phyloP scores from a whole-genome alignment of 92 coral and sea anemone genomes.

The Desmophyllum pertusum region DNA sequence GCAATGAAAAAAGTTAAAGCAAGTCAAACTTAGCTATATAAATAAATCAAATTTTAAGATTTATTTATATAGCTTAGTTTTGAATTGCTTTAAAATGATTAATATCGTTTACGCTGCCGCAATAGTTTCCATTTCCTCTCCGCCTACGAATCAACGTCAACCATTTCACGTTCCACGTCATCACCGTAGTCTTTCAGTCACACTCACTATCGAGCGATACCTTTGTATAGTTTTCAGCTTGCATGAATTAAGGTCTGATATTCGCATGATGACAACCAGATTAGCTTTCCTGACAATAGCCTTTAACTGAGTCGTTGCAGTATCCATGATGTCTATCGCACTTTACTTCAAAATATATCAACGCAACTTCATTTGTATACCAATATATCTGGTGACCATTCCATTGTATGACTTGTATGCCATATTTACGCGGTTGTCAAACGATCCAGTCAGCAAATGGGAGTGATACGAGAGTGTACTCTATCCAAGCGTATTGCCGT shows the following conservation, averaged over 20 bases:
- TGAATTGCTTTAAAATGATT: background rate
- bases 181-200: background rate
- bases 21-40: no score
- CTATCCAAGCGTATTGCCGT: constrained; percentile 50
- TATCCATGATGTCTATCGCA: background rate
- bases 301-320: background rate
- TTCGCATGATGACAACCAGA: background rate
- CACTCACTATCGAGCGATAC: constrained; percentile 25
- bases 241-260: background rate
- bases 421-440: constrained; percentile 49
- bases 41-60: no score
- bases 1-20: no score
- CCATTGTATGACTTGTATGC: constrained; percentile 32
- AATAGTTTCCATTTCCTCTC: background rate
- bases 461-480: constrained; percentile 42
- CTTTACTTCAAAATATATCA: background rate
- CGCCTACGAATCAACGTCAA: background rate
- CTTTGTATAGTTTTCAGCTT: constrained; percentile 17
- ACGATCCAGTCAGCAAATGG: constrained; percentile 36
- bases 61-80: no score
- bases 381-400: constrained; percentile 32
- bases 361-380: background rate
- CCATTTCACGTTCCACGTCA: background rate
- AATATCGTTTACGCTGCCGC: background rate
- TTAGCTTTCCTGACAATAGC: background rate